Percentiles rank a stretch among this genome's conserved stretches.
Evolutionary conservation across 2,888 invertebrate genomes (phyloP).

Genomic region (Thymelicus lineola): DNA sequence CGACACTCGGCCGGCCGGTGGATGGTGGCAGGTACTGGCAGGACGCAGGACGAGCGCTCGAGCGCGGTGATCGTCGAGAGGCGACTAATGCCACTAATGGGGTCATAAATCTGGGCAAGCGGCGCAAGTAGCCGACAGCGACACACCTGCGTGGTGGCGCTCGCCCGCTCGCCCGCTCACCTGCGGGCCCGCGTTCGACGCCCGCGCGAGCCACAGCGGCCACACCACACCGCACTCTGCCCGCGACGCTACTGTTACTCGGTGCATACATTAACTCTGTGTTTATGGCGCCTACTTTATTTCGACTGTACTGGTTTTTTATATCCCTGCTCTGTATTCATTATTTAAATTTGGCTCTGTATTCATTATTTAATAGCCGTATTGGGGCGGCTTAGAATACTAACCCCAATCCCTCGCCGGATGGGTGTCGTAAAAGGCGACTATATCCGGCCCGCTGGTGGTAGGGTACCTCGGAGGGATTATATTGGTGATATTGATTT

Average conservation of each 20-base stretch:
- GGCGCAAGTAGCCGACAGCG: constrained; percentile 14
- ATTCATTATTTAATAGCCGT: no score
- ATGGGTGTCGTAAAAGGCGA: no score
- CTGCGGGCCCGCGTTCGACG: constrained; percentile 21
- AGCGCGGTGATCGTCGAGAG: constrained; percentile 26
- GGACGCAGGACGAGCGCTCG: constrained; percentile 13
- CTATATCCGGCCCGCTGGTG: no score
- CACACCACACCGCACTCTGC: no score
- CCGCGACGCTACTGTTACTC: not conserved
- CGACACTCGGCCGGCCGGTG: not conserved
- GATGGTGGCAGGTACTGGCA: not conserved
- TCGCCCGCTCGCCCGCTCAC: not conserved
- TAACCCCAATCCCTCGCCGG: no score
- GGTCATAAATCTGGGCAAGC: constrained; percentile 32
- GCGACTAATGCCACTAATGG: constrained; percentile 32
- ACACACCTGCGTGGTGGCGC: constrained; percentile 13
- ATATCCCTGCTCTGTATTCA: constrained; percentile 7
- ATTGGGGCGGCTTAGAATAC: no score
- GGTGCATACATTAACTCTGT: not conserved
- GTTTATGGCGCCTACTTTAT: not conserved
- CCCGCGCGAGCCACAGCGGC: constrained; percentile 14
- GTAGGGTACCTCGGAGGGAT: no score
- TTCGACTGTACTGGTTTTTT: not conserved
- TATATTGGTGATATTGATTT: no score
- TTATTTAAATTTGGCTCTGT: no score